Evolutionary conservation across 2,797 vertebrate genomes (phyloP), one percentile per base, ranked within the genome.

Genomic region (Gobionotothen gibberifrons): DNA sequence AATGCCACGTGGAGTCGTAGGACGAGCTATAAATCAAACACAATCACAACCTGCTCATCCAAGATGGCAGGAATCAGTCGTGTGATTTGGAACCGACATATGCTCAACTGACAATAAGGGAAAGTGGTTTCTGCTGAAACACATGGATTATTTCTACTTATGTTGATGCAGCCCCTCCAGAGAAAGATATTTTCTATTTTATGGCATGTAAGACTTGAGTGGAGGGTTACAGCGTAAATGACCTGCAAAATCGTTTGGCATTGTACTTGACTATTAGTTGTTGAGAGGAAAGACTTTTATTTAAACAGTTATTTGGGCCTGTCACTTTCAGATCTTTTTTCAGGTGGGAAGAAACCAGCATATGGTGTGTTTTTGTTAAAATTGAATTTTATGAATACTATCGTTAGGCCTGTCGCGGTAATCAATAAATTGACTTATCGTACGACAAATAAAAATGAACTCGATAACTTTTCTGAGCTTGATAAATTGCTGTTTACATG

Each of bases 21-120:
- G 43, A 55, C 4, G 0, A 16, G 66, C 56, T 10, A 7, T 60
- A 56, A 53, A 78, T 47, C n/a, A 5, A 54, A 58, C 16, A 48
- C 46, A 62, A 49, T 62, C 51, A 44, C 65, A 80, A 68, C 42
- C 51, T 73, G 69, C 52, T 82, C 15, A 22, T 82, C 64, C 14
- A 54, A 62, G 15, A 51, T 69, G 36, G 43, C 49, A 56, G 43
- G 58, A 78, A 51, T 76, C 58, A 65, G 66, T 65, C 42, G 49
- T 17, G 36, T 52, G 13, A 36, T 73, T 71, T 59, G 61, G 32
- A 53, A 29, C 44, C 62, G 56, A 62, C 39, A 16, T 22, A 55
- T 36, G 49, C 52, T 66, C 59, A 71, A 72, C 17, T 52, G 55
- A 58, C 17, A 71, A 47, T 52, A 47, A 17, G 7, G 36, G 62